phyloP scores from a whole-genome alignment of 2,888 invertebrate genomes.

The Ormyrus thymus region DNA sequence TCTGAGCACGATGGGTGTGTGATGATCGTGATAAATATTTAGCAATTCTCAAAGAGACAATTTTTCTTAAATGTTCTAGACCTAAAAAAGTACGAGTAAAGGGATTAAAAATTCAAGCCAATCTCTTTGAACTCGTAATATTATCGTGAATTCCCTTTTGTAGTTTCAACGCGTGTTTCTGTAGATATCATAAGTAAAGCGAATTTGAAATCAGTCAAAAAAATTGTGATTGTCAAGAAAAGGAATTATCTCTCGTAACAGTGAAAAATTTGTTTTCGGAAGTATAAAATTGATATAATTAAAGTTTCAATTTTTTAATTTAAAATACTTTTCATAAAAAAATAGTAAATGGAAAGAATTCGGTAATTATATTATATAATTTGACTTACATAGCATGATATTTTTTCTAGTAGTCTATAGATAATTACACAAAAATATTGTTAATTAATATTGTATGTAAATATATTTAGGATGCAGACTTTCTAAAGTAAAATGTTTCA shows the following conservation, averaged over 20 bases:
- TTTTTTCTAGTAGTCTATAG: too few species aligned
- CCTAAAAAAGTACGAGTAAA: constrained; percentile 3
- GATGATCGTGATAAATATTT: constrained; percentile 48
- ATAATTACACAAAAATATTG: too few species aligned
- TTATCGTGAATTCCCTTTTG: constrained; percentile 44
- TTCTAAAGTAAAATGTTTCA: too few species aligned
- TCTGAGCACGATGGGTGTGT: constrained; percentile 44
- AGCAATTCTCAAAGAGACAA: constrained; percentile 30
- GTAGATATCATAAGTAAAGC: constrained; percentile 31
- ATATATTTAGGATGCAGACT: too few species aligned
- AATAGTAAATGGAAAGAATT: too few species aligned
- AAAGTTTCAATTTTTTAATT: constrained; percentile 1
- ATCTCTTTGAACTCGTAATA: constrained; percentile 3
- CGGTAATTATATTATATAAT: too few species aligned
- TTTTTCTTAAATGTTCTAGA: constrained; percentile 43
- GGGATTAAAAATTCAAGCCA: neutral
- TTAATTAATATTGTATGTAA: too few species aligned
- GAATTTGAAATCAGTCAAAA: neutral
- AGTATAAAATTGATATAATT: neutral
- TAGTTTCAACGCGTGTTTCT: constrained; percentile 42
- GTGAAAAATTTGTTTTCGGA: constrained; percentile 8
- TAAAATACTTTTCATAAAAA: neutral
- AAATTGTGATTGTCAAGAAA: neutral
- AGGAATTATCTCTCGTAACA: neutral
- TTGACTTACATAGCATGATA: too few species aligned